phyloP scores from a whole-genome alignment of 2,888 invertebrate genomes.

The Carpatolechia fugitivella region DNA sequence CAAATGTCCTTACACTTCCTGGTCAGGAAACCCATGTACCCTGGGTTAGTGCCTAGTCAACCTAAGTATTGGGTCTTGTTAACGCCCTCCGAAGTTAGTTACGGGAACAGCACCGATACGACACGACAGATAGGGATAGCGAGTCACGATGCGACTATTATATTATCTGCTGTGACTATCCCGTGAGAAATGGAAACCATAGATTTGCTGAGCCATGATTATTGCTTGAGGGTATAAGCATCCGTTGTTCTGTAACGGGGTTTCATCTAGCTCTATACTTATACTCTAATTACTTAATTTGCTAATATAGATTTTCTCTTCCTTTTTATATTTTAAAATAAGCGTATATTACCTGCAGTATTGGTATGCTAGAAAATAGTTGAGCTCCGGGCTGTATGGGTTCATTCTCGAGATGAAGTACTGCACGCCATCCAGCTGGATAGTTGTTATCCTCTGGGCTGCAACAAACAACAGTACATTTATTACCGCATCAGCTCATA shows the following conservation, averaged over 20 bases:
- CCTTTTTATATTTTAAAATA: neutral
- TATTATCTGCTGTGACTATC: constrained; percentile 46
- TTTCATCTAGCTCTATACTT: neutral
- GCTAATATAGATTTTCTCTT: neutral
- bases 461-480: constrained; percentile 50
- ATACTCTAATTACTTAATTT: neutral
- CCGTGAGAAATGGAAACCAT: constrained; percentile 41
- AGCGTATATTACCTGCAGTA: constrained; percentile 84
- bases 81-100: constrained; percentile 17
- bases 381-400: constrained; percentile 91
- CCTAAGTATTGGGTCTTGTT: constrained; percentile 17
- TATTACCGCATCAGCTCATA: constrained; percentile 9
- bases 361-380: constrained; percentile 92
- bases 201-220: constrained; percentile 26
- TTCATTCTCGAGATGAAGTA: constrained; percentile 93
- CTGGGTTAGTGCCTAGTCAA: neutral
- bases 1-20: constrained; percentile 50
- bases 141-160: constrained; percentile 64
- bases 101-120: constrained; percentile 49
- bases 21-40: constrained; percentile 7
- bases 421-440: constrained; percentile 90
- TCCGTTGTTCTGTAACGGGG: constrained; percentile 12
- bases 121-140: constrained; percentile 61
- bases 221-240: constrained; percentile 17
- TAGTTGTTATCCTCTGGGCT: constrained; percentile 93